phyloP scores from a whole-genome alignment of 1,140 invertebrate genomes.

The Berghia stephanieae region DNA sequence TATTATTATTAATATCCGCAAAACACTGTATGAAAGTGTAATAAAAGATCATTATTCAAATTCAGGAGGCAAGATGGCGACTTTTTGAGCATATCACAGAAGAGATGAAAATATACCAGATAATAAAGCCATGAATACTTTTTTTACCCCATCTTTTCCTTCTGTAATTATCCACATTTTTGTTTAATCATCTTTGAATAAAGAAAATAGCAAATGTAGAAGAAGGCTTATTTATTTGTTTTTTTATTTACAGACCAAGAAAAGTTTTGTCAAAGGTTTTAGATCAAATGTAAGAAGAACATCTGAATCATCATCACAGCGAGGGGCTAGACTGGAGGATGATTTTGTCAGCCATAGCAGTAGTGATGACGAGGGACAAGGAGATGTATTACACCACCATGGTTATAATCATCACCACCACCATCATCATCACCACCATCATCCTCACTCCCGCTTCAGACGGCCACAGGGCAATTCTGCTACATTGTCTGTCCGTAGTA shows the following conservation, averaged over 20 bases:
- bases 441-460: background rate
- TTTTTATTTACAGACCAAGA: constrained; percentile 12
- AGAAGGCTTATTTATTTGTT: no score
- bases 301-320: constrained; percentile 32
- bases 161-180: no score
- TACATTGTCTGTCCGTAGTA: background rate
- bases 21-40: background rate
- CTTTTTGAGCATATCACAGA: no score
- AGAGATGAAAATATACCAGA: no score
- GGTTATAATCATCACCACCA: constrained; percentile 33
- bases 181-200: no score
- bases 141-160: background rate
- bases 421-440: constrained; percentile 22
- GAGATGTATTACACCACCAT: no score
- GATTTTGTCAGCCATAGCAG: constrained; percentile 49
- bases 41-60: no score
- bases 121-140: no score
- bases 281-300: constrained; percentile 29
- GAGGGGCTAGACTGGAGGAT: constrained; percentile 51
- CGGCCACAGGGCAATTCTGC: background rate
- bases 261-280: constrained; percentile 23
- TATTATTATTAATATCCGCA: background rate
- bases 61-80: no score
- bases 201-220: no score
- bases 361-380: constrained; percentile 54